Percentiles rank a stretch among this genome's conserved stretches.
Conservation (phyloP, 2,888 invertebrate species). For the Drosophila mimetica region DNA sequence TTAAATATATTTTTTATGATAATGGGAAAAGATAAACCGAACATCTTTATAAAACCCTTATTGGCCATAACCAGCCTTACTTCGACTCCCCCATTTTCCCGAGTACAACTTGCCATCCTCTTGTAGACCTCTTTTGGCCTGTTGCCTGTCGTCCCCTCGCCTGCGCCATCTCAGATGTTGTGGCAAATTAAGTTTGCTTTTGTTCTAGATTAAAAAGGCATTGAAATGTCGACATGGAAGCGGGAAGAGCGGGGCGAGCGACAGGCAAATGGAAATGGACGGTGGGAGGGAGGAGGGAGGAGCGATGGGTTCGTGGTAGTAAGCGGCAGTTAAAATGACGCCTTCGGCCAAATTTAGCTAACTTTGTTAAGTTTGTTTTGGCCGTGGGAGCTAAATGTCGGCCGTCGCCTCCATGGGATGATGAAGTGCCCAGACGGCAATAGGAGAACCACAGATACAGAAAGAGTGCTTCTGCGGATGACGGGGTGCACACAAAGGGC, state of each 20-base stretch:
- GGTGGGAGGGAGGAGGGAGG: neutral
- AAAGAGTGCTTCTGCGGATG: neutral
- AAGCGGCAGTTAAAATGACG: constrained; percentile 70
- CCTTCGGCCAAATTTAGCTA: constrained; percentile 73
- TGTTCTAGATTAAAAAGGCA: constrained; percentile 80
- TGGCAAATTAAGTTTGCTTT: constrained; percentile 81
- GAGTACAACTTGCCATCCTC: constrained; percentile 1
- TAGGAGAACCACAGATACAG: constrained; percentile 17
- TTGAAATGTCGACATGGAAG: constrained; percentile 66
- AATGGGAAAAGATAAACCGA: too few species aligned
- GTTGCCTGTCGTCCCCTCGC: constrained; percentile 25
- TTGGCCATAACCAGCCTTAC: too few species aligned
- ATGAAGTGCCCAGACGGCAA: constrained; percentile 40
- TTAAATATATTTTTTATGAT: too few species aligned
- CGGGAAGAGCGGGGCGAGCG: neutral
- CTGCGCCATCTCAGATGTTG: constrained; percentile 71
- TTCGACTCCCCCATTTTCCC: neutral
- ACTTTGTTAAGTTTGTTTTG: constrained; percentile 73
- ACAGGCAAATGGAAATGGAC: neutral
- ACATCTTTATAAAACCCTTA: too few species aligned
- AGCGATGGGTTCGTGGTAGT: constrained; percentile 17
- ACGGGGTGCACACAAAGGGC: neutral
- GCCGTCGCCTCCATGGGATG: constrained; percentile 31
- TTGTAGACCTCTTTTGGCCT: constrained; percentile 3
- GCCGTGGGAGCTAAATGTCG: constrained; percentile 28